Evolutionary conservation across 2,113 vertebrate genomes (phyloP).

Genomic region (Ceratotherium simum): DNA sequence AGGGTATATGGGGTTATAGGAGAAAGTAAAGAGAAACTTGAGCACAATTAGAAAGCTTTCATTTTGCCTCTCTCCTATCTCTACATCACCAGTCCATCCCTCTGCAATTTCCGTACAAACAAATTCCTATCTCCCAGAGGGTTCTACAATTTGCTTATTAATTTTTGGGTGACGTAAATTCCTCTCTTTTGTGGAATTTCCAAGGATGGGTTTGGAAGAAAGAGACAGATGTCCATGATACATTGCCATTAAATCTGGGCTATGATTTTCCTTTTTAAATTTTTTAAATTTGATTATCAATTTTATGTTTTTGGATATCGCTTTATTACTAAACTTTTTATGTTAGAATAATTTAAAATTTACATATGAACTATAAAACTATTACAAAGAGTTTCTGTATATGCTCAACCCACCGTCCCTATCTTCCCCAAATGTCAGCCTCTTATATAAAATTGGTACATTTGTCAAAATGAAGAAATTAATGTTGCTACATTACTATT

Average conservation of each 20-base stretch:
- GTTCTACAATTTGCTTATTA: not conserved
- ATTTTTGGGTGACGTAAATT: not conserved
- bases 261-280: no score
- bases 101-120: no score
- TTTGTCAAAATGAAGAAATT: no score
- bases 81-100: not conserved
- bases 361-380: no score
- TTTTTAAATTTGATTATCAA: not conserved
- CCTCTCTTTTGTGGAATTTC: not conserved
- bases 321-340: not conserved
- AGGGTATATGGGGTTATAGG: not conserved
- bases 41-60: not conserved
- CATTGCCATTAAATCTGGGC: no score
- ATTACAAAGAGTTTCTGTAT: not conserved
- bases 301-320: not conserved
- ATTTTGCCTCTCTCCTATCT: not conserved
- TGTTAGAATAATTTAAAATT: not conserved
- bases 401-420: no score
- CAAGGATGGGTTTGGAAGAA: no score
- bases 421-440: no score
- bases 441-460: no score
- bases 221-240: no score
- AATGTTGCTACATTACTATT: no score
- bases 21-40: not conserved
- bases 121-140: no score